phyloP scores from a whole-genome alignment of 2,797 vertebrate genomes.

The Liasis olivaceus region DNA sequence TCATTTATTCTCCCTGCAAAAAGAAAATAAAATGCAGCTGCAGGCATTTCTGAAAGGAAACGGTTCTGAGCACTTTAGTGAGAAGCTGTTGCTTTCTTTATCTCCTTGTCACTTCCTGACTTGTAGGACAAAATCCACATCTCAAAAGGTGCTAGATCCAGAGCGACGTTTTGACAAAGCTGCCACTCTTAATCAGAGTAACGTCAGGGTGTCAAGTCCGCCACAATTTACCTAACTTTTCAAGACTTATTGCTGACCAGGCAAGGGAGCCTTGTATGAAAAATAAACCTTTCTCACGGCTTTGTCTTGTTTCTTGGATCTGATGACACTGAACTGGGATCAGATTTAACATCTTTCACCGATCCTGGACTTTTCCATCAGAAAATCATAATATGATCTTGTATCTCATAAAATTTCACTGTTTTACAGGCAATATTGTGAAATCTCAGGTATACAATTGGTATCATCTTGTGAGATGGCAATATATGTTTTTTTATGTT shows the following conservation, averaged over 20 bases:
- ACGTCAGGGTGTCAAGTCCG: not conserved
- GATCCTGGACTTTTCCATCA: not conserved
- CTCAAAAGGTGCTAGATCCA: not conserved
- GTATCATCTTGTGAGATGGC: not conserved
- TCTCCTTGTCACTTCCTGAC: constrained; percentile 16
- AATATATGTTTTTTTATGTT: not conserved
- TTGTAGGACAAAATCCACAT: not conserved
- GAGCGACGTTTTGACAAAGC: constrained; percentile 26
- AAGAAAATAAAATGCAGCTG: not conserved
- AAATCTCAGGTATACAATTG: not conserved
- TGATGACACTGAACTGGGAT: not conserved
- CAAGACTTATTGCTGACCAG: not conserved
- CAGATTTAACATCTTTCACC: not conserved
- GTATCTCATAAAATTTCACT: not conserved
- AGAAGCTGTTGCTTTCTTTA: not conserved
- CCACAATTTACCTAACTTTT: constrained; percentile 1
- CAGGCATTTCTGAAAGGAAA: not conserved
- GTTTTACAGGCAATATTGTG: not conserved
- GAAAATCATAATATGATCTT: not conserved
- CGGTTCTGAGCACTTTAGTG: not conserved
- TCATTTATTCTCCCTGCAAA: not conserved
- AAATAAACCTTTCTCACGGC: not conserved
- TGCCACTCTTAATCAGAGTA: constrained; percentile 15
- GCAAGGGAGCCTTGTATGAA: not conserved
- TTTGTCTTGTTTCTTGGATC: not conserved